Conservation (phyloP, 2,888 invertebrate species). For the Pyrocoelia pectoralis region DNA sequence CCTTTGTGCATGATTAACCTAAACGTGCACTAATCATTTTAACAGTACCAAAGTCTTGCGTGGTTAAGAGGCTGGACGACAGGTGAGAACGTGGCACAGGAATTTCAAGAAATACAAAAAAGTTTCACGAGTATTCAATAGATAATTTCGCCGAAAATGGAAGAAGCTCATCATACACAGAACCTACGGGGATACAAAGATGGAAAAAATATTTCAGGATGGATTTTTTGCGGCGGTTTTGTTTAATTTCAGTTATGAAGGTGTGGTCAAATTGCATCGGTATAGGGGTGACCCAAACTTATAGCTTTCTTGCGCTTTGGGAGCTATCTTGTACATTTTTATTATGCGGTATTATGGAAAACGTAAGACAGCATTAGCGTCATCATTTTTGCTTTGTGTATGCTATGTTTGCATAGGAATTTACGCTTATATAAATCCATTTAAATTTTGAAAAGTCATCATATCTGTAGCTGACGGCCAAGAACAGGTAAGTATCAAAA, state of each 20-base stretch:
- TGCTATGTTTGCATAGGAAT: too few relatives aligned
- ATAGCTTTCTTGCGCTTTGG: slow-evolving; percentile 77
- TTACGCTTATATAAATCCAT: too few relatives aligned
- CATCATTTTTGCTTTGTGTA: too few relatives aligned
- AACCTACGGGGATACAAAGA: too few relatives aligned
- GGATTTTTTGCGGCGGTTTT: slow-evolving; percentile 63
- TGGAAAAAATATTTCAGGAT: slow-evolving; percentile 45
- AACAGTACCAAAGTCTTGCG: slow-evolving; percentile 75
- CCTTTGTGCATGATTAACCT: slow-evolving; percentile 76
- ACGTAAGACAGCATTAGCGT: too few relatives aligned
- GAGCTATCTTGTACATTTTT: too few relatives aligned
- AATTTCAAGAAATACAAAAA: slow-evolving; percentile 62
- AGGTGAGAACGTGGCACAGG: slow-evolving; percentile 67
- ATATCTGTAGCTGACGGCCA: too few relatives aligned
- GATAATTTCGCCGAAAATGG: too few relatives aligned
- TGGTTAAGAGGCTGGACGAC: slow-evolving; percentile 84
- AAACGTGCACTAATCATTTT: slow-evolving; percentile 78
- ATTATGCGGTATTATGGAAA: too few relatives aligned
- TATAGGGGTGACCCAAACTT: slow-evolving; percentile 77
- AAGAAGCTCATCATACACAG: too few relatives aligned
- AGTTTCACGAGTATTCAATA: too few relatives aligned
- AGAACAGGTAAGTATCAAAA: slow-evolving; percentile 40
- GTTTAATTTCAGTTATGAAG: slow-evolving; percentile 73
- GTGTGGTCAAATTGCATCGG: slow-evolving; percentile 80
- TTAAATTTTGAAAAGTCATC: too few relatives aligned